Evolutionary conservation across 2,888 invertebrate species (phyloP), one percentile per base, ranked within the genome.

Genomic region (Tortrix viridana): DNA sequence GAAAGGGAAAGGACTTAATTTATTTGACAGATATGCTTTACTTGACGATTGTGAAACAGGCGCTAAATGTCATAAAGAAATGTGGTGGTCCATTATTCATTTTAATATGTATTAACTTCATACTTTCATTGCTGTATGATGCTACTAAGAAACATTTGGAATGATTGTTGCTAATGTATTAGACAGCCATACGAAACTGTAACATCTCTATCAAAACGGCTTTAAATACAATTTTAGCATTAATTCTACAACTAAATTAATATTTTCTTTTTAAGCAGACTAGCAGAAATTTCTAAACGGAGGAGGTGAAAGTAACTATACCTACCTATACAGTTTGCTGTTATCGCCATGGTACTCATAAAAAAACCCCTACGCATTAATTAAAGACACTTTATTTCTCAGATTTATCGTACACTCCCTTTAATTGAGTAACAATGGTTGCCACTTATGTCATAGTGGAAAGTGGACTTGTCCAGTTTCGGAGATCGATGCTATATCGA

Each of bases 401-500:
- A 48, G 69, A 73, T 64, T 73, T 74, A 74, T 74, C 70, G 66
- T 68, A 66, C 69, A 73, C 71, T 72, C 74, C 74, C 74, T 73
- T 73, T 65, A 73, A 73, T 76, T 71, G 75, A 73, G 71, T 71
- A 76, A 78, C 80, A 80, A 78, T 77, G 69, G 80, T 75, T 79
- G 79, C 77, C 76, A 75, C 78, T 83, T 83, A 81, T 75, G 76
- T 82, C 89, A 90, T 77, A 75, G 73, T 88, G 81, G 91, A 91
- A 91, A 91, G 91, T 86, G 79, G 77, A 83, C 84, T 79, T 82
- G 85, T 79, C 84, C 80, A 80, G 76, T 81, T 79, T 74, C 75
- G 79, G 79, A 84, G 83, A 87, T 87, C 84, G 88, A 87, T 82
- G 85, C 74, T 80, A 83, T 85, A 85, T 84, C 83, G 81, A 82